phyloP scores from a whole-genome alignment of 2,113 vertebrate species.

The Poeciliopsis turrubarensis region DNA sequence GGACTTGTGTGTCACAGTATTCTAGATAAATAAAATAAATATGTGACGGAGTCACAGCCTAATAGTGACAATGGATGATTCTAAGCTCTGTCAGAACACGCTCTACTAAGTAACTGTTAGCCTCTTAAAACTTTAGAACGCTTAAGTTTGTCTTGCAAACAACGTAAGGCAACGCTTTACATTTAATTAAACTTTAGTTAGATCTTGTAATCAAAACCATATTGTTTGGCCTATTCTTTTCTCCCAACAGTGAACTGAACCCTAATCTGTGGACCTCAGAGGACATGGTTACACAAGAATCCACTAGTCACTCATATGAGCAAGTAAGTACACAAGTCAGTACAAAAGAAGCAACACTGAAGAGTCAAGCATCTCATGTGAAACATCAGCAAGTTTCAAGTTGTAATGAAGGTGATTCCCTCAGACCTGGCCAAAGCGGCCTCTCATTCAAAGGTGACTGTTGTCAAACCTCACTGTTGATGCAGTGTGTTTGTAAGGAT shows the following conservation, averaged over 20 bases:
- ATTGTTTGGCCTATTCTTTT: neutral
- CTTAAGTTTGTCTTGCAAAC: no score
- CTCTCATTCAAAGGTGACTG: slow-evolving; percentile 40
- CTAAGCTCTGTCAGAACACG: no score
- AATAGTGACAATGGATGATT: no score
- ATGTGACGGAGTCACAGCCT: no score
- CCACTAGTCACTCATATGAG: slow-evolving; percentile 58
- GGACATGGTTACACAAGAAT: slow-evolving; percentile 62
- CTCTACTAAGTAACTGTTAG: no score
- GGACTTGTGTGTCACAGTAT: no score
- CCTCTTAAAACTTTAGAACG: no score
- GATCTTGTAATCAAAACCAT: neutral
- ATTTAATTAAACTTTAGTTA: no score
- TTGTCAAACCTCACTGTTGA: slow-evolving; percentile 25
- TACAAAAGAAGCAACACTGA: slow-evolving; percentile 45
- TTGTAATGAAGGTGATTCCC: slow-evolving; percentile 34
- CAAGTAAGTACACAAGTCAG: slow-evolving; percentile 74
- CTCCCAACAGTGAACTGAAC: slow-evolving; percentile 70
- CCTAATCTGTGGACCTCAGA: slow-evolving; percentile 70
- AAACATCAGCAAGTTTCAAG: slow-evolving; percentile 45
- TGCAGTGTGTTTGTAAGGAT: slow-evolving; percentile 33
- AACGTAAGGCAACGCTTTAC: no score
- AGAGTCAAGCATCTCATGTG: slow-evolving; percentile 34
- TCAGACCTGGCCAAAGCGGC: slow-evolving; percentile 30
- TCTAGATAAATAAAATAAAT: no score